Base-by-base conservation (phyloP, 2,888 invertebrate genomes). In the Neoaliturus tenellus region DNA sequence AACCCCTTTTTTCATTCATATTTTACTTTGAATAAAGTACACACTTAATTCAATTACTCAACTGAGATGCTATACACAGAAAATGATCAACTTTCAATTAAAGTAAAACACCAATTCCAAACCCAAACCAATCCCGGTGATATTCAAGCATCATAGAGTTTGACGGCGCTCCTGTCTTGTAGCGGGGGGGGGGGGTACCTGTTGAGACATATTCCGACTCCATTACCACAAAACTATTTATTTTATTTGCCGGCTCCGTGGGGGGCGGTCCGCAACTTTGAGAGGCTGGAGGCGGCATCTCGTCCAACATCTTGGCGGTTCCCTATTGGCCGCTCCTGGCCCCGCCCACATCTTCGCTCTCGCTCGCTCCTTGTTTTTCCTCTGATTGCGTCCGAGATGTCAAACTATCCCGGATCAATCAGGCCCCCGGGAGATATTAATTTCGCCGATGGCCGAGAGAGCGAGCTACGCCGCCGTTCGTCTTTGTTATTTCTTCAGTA, bases 321-420 rank as follows among this genome's bases (percentile, higher is more conserved):
- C 41, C 17, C 35, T 2, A 78, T 78, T 78, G 78, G 78, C 28
- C 78, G 33, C 20, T 5, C 20, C 28, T 25, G 25, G 55, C 35
- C 55, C 78, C 78, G 78, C 78, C 78, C 78, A 4, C 78, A 8
- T 4, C 75, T 23, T 28, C 75, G 39, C 23, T 44, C 73, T 39
- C 73, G 23, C 73, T 14, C 75, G 25, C 33, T 75, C 48, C 51
- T 31, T 48, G n/a, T 44, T 75, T n/a, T 25, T 44, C 51, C 35
- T 1, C 55, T 78, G 55, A 33, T 78, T 78, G 20, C 55, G 33
- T 78, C 78, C 48, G 17, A 75, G 75, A 75, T 28, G 75, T 75
- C 75, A 75, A 75, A 48, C 75, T 73, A 73, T 73, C 33, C 35
- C 20, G 20, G 78, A 55, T 78, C 78, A 78, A 78, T 78, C 78